phyloP scores from a whole-genome alignment of 2,888 invertebrate species.

The Chloroclystis v-ata region DNA sequence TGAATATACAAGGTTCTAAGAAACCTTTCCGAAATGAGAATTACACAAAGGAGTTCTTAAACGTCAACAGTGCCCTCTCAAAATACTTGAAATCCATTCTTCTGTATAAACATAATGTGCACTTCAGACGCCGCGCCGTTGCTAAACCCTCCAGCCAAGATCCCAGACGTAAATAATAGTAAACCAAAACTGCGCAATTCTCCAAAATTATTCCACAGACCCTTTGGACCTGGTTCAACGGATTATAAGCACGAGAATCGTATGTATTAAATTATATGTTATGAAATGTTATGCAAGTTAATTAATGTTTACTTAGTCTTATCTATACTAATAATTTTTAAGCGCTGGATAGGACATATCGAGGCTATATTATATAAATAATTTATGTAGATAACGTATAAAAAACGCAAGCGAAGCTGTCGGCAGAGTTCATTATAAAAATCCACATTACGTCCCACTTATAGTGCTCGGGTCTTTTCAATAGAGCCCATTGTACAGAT shows the following conservation, averaged over 20 bases:
- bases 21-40: background rate
- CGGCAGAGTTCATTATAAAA: too few species aligned
- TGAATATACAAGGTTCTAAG: background rate
- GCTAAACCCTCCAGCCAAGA: conserved; percentile 6
- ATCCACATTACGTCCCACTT: too few species aligned
- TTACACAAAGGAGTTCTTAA: background rate
- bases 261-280: too few species aligned
- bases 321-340: too few species aligned
- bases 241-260: conserved; percentile 17
- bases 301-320: too few species aligned
- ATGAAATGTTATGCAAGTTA: too few species aligned
- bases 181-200: conserved; percentile 17
- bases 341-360: too few species aligned
- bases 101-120: conserved; percentile 16
- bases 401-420: too few species aligned
- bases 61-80: conserved; percentile 7
- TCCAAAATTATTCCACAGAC: conserved; percentile 4
- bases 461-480: too few species aligned
- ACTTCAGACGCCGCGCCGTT: conserved; percentile 18
- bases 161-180: conserved; percentile 6
- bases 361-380: too few species aligned
- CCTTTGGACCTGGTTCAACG: conserved; percentile 6
- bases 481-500: too few species aligned
- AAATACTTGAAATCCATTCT: conserved; percentile 8
- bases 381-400: too few species aligned